Evolutionary conservation across 2,888 invertebrate genomes (phyloP).

Genomic region (Scaptomyza caliginosa): DNA sequence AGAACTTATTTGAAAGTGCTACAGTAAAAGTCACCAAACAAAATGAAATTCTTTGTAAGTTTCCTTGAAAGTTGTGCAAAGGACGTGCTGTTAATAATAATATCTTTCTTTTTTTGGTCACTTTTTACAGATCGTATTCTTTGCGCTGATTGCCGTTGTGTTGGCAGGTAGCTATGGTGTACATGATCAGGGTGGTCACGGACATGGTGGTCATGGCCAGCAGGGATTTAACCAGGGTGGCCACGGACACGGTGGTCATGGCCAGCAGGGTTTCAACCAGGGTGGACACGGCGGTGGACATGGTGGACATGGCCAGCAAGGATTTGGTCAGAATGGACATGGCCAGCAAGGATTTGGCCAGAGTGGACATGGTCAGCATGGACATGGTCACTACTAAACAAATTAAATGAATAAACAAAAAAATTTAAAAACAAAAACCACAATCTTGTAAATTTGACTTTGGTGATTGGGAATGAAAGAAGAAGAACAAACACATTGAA

Average conservation of each 20-base stretch:
- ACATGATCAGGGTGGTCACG: too few relatives aligned
- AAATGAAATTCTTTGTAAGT: conserved; percentile 72
- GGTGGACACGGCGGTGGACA: too few relatives aligned
- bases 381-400: conserved; percentile 12
- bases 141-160: conserved; percentile 61
- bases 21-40: conserved; percentile 28
- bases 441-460: too few relatives aligned
- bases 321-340: conserved; percentile 29
- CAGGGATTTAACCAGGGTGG: conserved; percentile 26
- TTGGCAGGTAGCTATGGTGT: conserved; percentile 42
- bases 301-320: conserved; percentile 34
- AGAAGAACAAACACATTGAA: too few relatives aligned
- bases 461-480: too few relatives aligned
- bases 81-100: not conserved
- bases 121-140: conserved; percentile 68
- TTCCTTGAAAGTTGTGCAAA: not conserved
- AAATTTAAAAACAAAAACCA: not conserved
- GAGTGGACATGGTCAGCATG: conserved; percentile 22
- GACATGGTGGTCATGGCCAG: conserved; percentile 34
- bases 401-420: conserved; percentile 11
- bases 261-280: conserved; percentile 29
- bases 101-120: not conserved
- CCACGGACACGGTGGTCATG: conserved; percentile 34
- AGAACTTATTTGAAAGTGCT: conserved; percentile 42
- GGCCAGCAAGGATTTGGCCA: conserved; percentile 32